Evolutionary conservation across 1,140 invertebrate genomes (phyloP).

Genomic region (Pachyrhynchus sulphureomaculatus): DNA sequence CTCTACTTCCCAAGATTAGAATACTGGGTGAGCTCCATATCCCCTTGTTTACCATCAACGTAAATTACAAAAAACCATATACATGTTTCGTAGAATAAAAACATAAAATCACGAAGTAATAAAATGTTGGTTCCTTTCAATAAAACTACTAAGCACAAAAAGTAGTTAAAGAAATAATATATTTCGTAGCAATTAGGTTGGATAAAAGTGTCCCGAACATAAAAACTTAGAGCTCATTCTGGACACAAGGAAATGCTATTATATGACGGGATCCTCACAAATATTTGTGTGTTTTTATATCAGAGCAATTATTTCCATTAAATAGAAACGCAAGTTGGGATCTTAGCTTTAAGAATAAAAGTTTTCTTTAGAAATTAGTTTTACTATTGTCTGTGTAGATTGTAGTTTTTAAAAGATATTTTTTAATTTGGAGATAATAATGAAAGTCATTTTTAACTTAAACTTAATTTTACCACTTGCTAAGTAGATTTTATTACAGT

Average conservation of each 20-base stretch:
- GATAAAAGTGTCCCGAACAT: slow-evolving; percentile 10
- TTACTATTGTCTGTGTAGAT: too few relatives aligned
- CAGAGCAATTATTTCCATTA: slow-evolving; percentile 4
- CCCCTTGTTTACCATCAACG: neutral
- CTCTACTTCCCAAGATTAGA: too few relatives aligned
- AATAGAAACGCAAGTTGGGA: neutral
- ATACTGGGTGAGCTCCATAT: too few relatives aligned
- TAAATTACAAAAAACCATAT: neutral
- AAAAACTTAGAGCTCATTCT: slow-evolving; percentile 14
- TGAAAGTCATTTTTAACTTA: too few relatives aligned
- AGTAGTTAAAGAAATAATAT: slow-evolving; percentile 16
- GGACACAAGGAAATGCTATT: slow-evolving; percentile 7
- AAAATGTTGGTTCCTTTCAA: neutral
- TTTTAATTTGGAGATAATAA: too few relatives aligned
- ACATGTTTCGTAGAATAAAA: neutral
- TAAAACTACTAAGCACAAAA: slow-evolving; percentile 1
- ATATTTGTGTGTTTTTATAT: slow-evolving; percentile 8
- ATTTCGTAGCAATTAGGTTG: slow-evolving; percentile 3
- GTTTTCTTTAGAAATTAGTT: too few relatives aligned
- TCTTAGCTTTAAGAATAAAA: neutral
- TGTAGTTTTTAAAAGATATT: too few relatives aligned
- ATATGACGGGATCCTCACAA: slow-evolving; percentile 7
- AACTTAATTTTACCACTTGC: too few relatives aligned
- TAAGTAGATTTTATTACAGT: too few relatives aligned
- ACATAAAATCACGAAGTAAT: neutral